These are phyloP conservation scores for Sarcophaga subvicina DNA, from an alignment of 2,888 invertebrate species.

Conservation along the genomic window DNA sequence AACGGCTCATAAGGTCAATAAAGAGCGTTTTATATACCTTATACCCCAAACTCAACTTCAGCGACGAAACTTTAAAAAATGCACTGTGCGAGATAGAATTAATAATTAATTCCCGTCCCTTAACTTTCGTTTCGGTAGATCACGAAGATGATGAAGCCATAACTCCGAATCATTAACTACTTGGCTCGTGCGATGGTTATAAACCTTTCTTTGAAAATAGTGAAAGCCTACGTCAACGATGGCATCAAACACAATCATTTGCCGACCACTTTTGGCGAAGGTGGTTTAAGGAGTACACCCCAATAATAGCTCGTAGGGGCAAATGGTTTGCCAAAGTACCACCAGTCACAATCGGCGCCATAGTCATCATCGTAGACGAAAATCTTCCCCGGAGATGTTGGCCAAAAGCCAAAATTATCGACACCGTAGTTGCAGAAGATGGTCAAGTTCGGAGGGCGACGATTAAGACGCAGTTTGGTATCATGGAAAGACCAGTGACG, in stretches of 20 bases:
- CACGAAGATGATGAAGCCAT: constrained; percentile 61
- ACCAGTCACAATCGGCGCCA: constrained; percentile 51
- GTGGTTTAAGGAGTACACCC: constrained; percentile 55
- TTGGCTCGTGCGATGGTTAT: constrained; percentile 25
- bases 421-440: constrained; percentile 5
- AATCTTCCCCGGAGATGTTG: constrained; percentile 57
- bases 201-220: constrained; percentile 20
- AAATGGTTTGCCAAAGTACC: constrained; percentile 57
- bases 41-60: constrained; percentile 48
- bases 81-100: constrained; percentile 56
- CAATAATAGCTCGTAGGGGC: constrained; percentile 44
- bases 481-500: constrained; percentile 4
- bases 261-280: constrained; percentile 53
- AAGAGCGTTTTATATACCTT: constrained; percentile 50
- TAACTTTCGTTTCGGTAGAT: constrained; percentile 59
- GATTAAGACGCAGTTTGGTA: constrained; percentile 5
- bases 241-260: constrained; percentile 58
- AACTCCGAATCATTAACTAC: constrained; percentile 65
- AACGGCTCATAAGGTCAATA: constrained; percentile 51
- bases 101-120: constrained; percentile 59
- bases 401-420: constrained; percentile 50
- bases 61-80: constrained; percentile 53
- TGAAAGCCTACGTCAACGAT: constrained; percentile 51
- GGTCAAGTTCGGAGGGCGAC: constrained; percentile 23
- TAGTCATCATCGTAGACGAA: constrained; percentile 61